Percentiles rank a stretch among this genome's conserved stretches.
Evolutionary conservation across 2,888 invertebrate species (phyloP).

Genomic region (Pseudoips prasinana): DNA sequence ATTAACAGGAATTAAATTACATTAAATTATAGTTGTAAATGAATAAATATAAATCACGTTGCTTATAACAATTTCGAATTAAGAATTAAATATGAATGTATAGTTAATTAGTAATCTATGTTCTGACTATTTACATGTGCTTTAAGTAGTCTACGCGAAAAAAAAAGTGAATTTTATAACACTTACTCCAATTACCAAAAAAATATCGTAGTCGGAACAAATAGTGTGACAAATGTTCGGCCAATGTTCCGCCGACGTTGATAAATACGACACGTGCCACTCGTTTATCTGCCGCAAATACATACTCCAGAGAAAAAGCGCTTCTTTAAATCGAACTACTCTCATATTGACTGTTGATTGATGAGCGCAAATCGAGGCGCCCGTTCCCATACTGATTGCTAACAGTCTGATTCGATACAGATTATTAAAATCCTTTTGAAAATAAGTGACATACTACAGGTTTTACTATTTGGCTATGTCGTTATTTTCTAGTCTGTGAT

Average conservation of each 20-base stretch:
- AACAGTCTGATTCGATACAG: slow-evolving; percentile 2
- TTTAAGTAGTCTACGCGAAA: too few species aligned
- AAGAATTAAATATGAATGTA: too few species aligned
- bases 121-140: too few species aligned
- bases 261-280: slow-evolving; percentile 48
- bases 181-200: background rate
- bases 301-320: slow-evolving; percentile 27
- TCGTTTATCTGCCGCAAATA: slow-evolving; percentile 24
- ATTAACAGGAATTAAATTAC: too few species aligned
- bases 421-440: background rate
- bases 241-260: slow-evolving; percentile 45
- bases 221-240: slow-evolving; percentile 41
- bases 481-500: slow-evolving; percentile 4
- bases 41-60: too few species aligned
- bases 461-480: background rate
- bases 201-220: slow-evolving; percentile 32
- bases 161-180: too few species aligned
- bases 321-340: slow-evolving; percentile 38
- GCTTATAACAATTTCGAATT: too few species aligned
- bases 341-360: slow-evolving; percentile 49
- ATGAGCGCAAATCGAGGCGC: slow-evolving; percentile 24
- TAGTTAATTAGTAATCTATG: too few species aligned
- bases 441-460: background rate
- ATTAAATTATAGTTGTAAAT: too few species aligned
- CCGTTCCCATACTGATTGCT: slow-evolving; percentile 2